Evolutionary conservation across 2,888 invertebrate species (phyloP), one percentile per base, ranked within the genome.

Genomic region (Meteorus colon): DNA sequence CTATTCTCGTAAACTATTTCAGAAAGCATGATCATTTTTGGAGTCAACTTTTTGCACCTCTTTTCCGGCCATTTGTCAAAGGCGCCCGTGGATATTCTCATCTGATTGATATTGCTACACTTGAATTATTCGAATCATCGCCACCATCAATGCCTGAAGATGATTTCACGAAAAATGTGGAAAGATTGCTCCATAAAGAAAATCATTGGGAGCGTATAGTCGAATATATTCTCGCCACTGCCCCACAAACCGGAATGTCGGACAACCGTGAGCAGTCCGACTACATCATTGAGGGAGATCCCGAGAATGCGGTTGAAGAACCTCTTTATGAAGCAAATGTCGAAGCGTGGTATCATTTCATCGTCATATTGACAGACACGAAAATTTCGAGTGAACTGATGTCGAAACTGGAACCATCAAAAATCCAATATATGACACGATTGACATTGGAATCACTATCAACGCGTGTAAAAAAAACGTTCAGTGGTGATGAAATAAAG

Each of bases 1-100:
- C 89, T 45, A 89, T 89, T 63, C 86, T 90, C 2, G 89, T 90
- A 0, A 89, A 87, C 73, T 89, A 87, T 67, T 89, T 90, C 19
- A 85, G 90, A 0, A 89, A 88, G 73, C 84, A 87, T 29, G 83
- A 87, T 0, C 85, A 88, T 37, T 90, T 90, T 67, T 90, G 90
- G 90, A 88, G 84, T 16, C 86, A 89, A 45, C 78, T 90, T 0
- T 85, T 89, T 6, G 85, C 88, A 0, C 90, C 90, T 0, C 77
- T 90, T 0, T 89, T 89, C 73, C 83, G 87, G 19, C 83, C 86
- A 19, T 78, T 89, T 0, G 83, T 86, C 5, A 81, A 86, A 0
- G 80, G 81, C 0, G 84, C 85, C 0, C 84, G 85, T 1, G 89
- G 89, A 0, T 90, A 89, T 72, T 88, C 88, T 1, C 89, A 89